Evolutionary conservation across 23 tunicate species (phyloP), one percentile per base, ranked within the genome.

Genomic region (Phallusia fumigata): DNA sequence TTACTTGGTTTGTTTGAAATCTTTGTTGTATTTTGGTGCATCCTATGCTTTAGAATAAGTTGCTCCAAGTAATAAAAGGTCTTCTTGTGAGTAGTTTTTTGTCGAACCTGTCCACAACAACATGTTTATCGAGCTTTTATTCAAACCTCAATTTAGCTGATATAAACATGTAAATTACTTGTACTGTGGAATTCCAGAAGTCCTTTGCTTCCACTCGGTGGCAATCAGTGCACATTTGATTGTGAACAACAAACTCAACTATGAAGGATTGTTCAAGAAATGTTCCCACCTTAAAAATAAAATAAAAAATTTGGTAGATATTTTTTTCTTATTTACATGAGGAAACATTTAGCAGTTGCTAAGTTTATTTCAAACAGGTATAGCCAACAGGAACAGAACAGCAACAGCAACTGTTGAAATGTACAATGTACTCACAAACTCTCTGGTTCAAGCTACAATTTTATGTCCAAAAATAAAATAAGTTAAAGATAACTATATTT

Each of bases 181-280:
- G 99, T 5, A 96, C 99, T 33, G 89, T 77, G 18, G 96, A 87
- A 22, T 96, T 96, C 99, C 99, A 96, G 52, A 87, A 96, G 72
- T 96, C 96, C 77, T 96, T 96, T 2, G 99, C 99, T 85, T 96
- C 99, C 21, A 96, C 93, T 30, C 99, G 85, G 75, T 96, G 99
- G 80, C 99, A 96, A 30, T 96, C 99, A n/a, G 79, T 64, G 40
- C 99, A 96, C 93, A 88, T 91, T 30, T 90, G 93, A 77, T 91
- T 91, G 52, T 91, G 89, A 77, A 96, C 77, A 52, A 93, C 89
- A 77, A 75, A 96, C 74, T 96, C 99, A 31, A 88, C 88, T 18
- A 85, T 81, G 85, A 96, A 90, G 6, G 90, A 78, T 88, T 96
- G 99, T 44, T 96, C 98, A 19, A 96, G 64, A 69, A 89, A 91